phyloP scores from a whole-genome alignment of 2,113 vertebrate genomes.

The Pica pica region DNA sequence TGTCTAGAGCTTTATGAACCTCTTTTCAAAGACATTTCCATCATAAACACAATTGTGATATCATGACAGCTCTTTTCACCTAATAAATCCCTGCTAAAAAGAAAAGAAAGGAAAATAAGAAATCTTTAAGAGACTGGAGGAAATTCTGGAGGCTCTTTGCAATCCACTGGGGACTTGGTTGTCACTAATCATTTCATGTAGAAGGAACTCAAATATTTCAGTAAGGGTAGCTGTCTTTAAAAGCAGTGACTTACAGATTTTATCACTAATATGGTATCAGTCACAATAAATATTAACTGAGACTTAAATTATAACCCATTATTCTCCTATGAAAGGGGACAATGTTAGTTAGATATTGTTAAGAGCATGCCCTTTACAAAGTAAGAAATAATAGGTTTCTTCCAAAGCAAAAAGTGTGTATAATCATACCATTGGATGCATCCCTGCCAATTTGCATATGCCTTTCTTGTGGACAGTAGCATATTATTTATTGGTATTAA shows the following conservation, averaged over 20 bases:
- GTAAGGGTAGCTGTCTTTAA: neutral
- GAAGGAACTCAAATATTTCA: slow-evolving; percentile 3
- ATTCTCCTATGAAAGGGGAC: neutral
- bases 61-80: neutral
- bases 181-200: slow-evolving; percentile 17
- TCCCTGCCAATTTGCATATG: neutral
- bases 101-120: neutral
- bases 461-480: neutral
- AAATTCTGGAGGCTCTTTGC: slow-evolving; percentile 1
- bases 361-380: neutral
- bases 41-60: neutral
- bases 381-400: neutral
- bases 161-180: neutral
- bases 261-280: neutral
- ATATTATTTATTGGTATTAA: neutral
- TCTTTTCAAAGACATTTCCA: slow-evolving; percentile 15
- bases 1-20: neutral
- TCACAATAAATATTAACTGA: slow-evolving; percentile 27
- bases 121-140: neutral
- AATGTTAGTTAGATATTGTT: neutral
- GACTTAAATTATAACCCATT: neutral
- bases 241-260: neutral
- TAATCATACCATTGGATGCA: neutral
- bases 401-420: neutral
- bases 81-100: neutral